phyloP scores from a whole-genome alignment of 92 coral and sea anemone genomes.

The Actinernus sp. region DNA sequence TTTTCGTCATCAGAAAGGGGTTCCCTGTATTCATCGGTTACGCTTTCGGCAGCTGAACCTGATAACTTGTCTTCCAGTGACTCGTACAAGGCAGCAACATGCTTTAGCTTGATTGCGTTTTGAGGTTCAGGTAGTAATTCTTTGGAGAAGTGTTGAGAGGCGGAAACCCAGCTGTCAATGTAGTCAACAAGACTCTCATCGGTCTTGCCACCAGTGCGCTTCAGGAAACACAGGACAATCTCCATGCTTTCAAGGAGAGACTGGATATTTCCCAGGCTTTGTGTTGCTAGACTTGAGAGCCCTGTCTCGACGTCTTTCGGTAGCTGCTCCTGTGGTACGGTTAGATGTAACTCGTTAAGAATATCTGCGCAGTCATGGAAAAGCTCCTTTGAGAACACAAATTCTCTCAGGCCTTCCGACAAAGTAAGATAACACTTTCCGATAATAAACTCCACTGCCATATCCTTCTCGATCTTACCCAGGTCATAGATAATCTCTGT shows the following conservation, averaged over 20 bases:
- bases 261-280: slow-evolving; percentile 72
- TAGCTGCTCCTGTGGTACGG: slow-evolving; percentile 77
- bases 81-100: slow-evolving; percentile 91
- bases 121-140: slow-evolving; percentile 72
- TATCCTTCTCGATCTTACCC: slow-evolving; percentile 81
- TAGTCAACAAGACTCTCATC: slow-evolving; percentile 70
- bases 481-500: slow-evolving; percentile 79
- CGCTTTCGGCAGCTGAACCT: slow-evolving; percentile 80
- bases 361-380: slow-evolving; percentile 88
- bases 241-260: slow-evolving; percentile 86
- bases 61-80: slow-evolving; percentile 89
- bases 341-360: slow-evolving; percentile 71
- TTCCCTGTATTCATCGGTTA: slow-evolving; percentile 54
- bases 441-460: slow-evolving; percentile 72
- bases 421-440: slow-evolving; percentile 83
- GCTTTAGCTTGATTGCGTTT: slow-evolving; percentile 73
- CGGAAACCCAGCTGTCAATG: slow-evolving; percentile 80
- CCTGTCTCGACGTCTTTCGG: slow-evolving; percentile 70
- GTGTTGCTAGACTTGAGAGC: slow-evolving; percentile 50
- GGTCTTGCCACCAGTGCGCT: slow-evolving; percentile 72
- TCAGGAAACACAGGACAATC: slow-evolving; percentile 88
- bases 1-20: slow-evolving; percentile 15
- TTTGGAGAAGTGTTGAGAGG: slow-evolving; percentile 87
- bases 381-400: slow-evolving; percentile 91
- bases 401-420: slow-evolving; percentile 63